Evolutionary conservation across 2,113 vertebrate genomes (phyloP).

Genomic region (Takifugu bimaculatus): DNA sequence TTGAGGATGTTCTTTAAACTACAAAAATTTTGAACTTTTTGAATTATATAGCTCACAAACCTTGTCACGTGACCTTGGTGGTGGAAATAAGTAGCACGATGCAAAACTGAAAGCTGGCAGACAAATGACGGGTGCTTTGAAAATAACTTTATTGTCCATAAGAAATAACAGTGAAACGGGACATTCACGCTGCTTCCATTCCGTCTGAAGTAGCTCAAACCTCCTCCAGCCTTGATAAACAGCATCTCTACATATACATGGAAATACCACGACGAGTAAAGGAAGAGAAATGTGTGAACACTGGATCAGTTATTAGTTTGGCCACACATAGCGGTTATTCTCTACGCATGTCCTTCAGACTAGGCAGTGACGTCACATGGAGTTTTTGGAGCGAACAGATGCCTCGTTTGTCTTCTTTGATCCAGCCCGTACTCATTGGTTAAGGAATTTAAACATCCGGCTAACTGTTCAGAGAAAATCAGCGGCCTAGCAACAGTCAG

Average conservation of each 20-base stretch:
- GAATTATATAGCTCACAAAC: no score
- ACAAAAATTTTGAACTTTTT: no score
- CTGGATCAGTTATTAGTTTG: conserved; percentile 55
- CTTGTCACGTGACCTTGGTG: no score
- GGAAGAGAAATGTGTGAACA: conserved; percentile 52
- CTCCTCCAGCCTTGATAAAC: conserved; percentile 21
- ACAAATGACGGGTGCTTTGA: conserved; percentile 40
- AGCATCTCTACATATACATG: conserved; percentile 22
- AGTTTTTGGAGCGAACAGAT: no score
- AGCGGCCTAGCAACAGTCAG: conserved; percentile 62
- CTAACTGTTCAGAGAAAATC: conserved; percentile 59
- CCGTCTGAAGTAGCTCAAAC: conserved; percentile 40
- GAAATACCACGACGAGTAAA: conserved; percentile 49
- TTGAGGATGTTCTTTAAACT: no score
- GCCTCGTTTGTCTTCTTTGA: no score
- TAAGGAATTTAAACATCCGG: conserved; percentile 68
- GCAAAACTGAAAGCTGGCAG: no score
- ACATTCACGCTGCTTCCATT: conserved; percentile 53
- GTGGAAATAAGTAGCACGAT: no score
- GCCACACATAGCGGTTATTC: conserved; percentile 57
- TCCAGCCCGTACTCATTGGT: not conserved
- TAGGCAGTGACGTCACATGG: not conserved
- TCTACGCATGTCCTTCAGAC: conserved; percentile 57
- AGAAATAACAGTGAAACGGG: conserved; percentile 72
- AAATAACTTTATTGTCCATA: conserved; percentile 77